Base-by-base conservation (phyloP, 2,888 invertebrate genomes). In the Drosophila meridiana region DNA sequence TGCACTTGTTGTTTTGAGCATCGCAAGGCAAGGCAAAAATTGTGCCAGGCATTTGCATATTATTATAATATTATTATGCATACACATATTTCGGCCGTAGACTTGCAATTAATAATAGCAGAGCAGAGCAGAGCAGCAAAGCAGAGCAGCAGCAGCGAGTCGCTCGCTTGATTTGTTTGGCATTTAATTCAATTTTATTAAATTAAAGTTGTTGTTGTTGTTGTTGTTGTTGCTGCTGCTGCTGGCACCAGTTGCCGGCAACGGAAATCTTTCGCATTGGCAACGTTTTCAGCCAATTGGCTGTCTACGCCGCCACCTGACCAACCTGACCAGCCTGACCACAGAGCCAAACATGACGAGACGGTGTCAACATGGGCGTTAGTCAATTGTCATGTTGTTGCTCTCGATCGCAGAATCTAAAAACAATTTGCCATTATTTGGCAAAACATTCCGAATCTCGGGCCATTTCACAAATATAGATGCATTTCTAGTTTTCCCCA, bases 11-110 rank as follows among this genome's bases (percentile, higher is more conserved):
- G 28, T 62, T 40, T 50, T 36, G 13, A 13, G 45, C 26, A 11
- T 45, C 11, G 62, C 48, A 63, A 50, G 26, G 34, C 53, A 42
- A 47, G 28, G 14, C 45, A 45, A 38, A 30, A 30, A 78, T 80
- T 80, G 80, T 69, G 78, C 70, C 60, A 73, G 66, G 68, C 60
- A 86, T 86, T 87, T 75, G 78, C 78, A 53, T 36, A 67, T 59
- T 69, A 76, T 67, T 60, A 45, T 60, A 50, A 55, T 40, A 68
- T 57, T 69, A 76, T 67, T 63, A 42, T 60, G 50, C 32, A 50
- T 14, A 34, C 34, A 55, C 28, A 55, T 55, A 52, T n/a, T 36
- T 55, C 34, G 42, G 8, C 66, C n/a, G 38, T 56, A 50, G 53
- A 60, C 42, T 50, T 38, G 76, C 80, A 79, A 71, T 79, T 78